Evolutionary conservation across 2,113 vertebrate species (phyloP).

Genomic region (Tautogolabrus adspersus): DNA sequence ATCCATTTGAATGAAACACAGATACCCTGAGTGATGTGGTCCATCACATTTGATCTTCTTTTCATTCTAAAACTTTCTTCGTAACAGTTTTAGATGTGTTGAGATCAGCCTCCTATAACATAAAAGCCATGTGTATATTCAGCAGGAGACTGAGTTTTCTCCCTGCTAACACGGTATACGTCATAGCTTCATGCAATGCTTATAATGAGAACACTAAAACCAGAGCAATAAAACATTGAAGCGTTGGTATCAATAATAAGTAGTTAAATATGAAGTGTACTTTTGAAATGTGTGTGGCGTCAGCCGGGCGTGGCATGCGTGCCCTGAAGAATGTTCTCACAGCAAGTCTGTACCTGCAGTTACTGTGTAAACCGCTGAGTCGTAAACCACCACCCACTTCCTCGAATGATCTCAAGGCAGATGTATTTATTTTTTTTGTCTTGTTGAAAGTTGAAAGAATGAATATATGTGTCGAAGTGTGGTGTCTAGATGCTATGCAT

Average conservation of each 20-base stretch:
- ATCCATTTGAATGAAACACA: slow-evolving; percentile 2
- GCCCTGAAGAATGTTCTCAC: slow-evolving; percentile 18
- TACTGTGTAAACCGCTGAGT: not conserved
- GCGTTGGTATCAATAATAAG: not conserved
- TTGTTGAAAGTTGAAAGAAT: not conserved
- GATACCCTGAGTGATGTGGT: not conserved
- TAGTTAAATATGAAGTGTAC: not conserved
- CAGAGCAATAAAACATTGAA: not conserved
- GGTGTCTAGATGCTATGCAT: not conserved
- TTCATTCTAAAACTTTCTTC: not conserved
- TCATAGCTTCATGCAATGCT: not conserved
- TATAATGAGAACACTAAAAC: too few species aligned
- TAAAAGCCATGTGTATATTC: not conserved
- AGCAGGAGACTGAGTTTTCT: not conserved
- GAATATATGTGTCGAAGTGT: not conserved
- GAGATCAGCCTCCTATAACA: not conserved
- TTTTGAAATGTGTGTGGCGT: slow-evolving; percentile 28
- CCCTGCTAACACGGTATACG: not conserved
- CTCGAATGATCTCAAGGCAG: slow-evolving; percentile 13
- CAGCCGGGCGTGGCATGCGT: slow-evolving; percentile 39
- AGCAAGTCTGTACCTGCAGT: slow-evolving; percentile 53
- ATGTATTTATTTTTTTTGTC: not conserved
- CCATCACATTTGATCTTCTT: not conserved
- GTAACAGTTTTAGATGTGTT: too few species aligned
- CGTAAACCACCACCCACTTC: slow-evolving; percentile 19